phyloP scores from a whole-genome alignment of 2,888 invertebrate genomes.

The Oxyteleia sp. region DNA sequence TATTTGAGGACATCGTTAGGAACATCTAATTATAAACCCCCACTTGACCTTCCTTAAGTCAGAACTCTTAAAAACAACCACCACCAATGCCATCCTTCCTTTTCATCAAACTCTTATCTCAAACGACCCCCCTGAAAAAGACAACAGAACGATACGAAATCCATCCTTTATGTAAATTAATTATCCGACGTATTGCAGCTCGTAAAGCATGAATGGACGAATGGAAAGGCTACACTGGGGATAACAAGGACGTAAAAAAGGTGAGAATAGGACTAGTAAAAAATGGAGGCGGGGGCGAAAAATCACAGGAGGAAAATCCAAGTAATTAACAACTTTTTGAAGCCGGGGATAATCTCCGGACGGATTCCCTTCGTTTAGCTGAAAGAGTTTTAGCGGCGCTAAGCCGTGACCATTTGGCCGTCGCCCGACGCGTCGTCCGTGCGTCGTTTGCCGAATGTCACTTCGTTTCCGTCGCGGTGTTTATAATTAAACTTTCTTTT shows the following conservation, averaged over 20 bases:
- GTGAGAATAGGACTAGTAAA: slow-evolving; percentile 71
- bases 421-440: slow-evolving; percentile 81
- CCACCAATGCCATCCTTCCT: too few species aligned
- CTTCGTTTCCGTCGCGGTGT: slow-evolving; percentile 81
- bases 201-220: slow-evolving; percentile 44
- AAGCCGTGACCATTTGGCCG: slow-evolving; percentile 87
- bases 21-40: too few species aligned
- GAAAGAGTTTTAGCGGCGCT: slow-evolving; percentile 86
- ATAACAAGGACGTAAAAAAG: slow-evolving; percentile 59
- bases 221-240: slow-evolving; percentile 44
- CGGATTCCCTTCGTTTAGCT: slow-evolving; percentile 87
- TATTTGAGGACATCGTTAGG: too few species aligned
- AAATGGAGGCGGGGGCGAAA: slow-evolving; percentile 70
- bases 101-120: too few species aligned
- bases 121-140: neutral
- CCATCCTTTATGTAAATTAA: slow-evolving; percentile 47
- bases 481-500: slow-evolving; percentile 87
- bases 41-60: too few species aligned
- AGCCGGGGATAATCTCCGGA: slow-evolving; percentile 87
- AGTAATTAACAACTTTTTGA: slow-evolving; percentile 88
- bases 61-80: too few species aligned
- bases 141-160: slow-evolving; percentile 7
- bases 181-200: slow-evolving; percentile 33
- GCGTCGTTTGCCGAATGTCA: slow-evolving; percentile 77
- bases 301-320: slow-evolving; percentile 83